Evolutionary conservation across 2,797 vertebrate species (phyloP), one percentile per base, ranked within the genome.

Genomic region (Pygocentrus nattereri): DNA sequence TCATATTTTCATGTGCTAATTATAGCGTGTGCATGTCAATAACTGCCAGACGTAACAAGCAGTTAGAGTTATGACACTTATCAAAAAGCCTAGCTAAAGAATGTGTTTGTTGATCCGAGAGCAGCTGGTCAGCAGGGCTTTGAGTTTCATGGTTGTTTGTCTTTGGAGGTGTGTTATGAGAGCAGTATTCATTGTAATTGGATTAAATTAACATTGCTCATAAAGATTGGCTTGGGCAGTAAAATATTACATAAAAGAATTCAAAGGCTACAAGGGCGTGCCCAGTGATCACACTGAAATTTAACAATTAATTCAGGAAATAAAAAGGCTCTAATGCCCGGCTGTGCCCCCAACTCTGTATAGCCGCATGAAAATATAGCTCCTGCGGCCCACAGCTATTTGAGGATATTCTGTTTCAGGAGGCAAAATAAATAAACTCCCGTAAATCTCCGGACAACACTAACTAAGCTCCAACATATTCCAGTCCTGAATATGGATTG

Each of bases 381-480:
- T 58, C 54, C 15, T 76, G 38, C 31, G 85, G 75, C 71, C 67
- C 49, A 76, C 31, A 18, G 76, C 81, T 86, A 88, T 88, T 87
- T 87, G 18, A 88, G 84, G 62, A 67, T 10, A 19, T 74, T 81
- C 62, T 87, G 78, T 85, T 90, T 87, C 74, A 84, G 85, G 81
- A 85, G 81, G 74, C 76, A 82, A 62, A 76, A 89, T 84, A 85
- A 85, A 87, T 88, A 31, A 85, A 84, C 77, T 69, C 52, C 10
- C 62, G 65, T 82, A 87, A 87, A 90, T 87, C 80, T 76, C 10
- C 75, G 73, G 71, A 78, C 50, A 86, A 74, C 67, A 52, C 18
- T 18, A 18, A 56, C 50, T 30, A 47, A 76, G 30, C 70, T 85
- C 85, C 84, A 82, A 82, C 80, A 78, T 85, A 80, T 15, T 65